Conservation (phyloP, 1,140 invertebrate genomes). For the Bradynema listronoti region DNA sequence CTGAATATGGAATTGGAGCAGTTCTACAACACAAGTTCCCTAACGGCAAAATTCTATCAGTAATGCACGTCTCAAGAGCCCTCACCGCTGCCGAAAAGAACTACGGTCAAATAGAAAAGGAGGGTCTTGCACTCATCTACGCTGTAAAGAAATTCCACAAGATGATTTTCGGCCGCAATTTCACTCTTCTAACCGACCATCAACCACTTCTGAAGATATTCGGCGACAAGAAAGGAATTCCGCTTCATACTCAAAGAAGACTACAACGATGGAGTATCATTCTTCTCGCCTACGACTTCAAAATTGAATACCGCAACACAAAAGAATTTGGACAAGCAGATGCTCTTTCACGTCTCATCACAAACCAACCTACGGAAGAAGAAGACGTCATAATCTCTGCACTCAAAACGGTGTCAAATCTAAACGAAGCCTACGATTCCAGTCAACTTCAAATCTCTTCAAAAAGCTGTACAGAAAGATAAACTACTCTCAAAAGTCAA, state of each 20-base stretch:
- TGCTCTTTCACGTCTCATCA: constrained; percentile 35
- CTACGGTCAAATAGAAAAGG: constrained; percentile 61
- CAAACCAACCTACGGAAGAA: not conserved
- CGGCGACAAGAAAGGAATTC: constrained; percentile 52
- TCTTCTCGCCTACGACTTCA: constrained; percentile 41
- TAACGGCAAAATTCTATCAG: constrained; percentile 58
- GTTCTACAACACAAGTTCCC: constrained; percentile 59
- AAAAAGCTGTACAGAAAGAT: not conserved
- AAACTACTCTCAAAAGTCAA: not conserved
- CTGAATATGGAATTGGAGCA: constrained; percentile 60
- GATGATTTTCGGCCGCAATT: constrained; percentile 59
- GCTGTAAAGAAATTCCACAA: constrained; percentile 59
- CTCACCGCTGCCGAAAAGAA: constrained; percentile 26
- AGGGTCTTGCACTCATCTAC: constrained; percentile 60
- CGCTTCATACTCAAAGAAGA: constrained; percentile 35
- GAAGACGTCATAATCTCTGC: constrained; percentile 29
- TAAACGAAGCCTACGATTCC: constrained; percentile 7
- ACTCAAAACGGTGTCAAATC: constrained; percentile 9
- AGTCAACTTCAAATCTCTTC: not conserved
- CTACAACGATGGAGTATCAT: constrained; percentile 35
- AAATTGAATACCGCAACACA: constrained; percentile 33
- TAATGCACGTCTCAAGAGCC: constrained; percentile 53
- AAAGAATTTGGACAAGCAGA: constrained; percentile 45
- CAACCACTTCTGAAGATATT: constrained; percentile 61
- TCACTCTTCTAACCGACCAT: constrained; percentile 61